Evolutionary conservation across 2,888 invertebrate genomes (phyloP), one percentile per base, ranked within the genome.

Genomic region (Dysmachus trigonus): DNA sequence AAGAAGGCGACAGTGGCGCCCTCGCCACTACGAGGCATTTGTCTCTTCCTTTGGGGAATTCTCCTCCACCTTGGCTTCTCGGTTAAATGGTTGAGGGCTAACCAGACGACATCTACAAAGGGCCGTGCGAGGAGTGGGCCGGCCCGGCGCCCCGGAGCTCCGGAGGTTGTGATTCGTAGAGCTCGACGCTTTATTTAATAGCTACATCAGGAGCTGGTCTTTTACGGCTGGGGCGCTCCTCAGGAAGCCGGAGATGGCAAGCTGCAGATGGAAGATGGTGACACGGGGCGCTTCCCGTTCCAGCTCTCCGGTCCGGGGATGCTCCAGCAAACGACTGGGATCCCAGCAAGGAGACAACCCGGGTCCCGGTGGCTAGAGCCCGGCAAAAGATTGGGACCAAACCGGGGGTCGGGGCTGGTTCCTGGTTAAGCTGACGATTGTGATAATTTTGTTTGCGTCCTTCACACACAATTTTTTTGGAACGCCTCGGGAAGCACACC

Each of bases 381-480:
- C 51, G 27, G 74, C 51, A 51, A 76, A 86, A 62, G 83, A 71
- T 53, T 86, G 86, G 76, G 81, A 53, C 27, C n/a, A n/a, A n/a
- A n/a, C n/a, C n/a, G n/a, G n/a, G 47, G 18, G 47, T 1, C 31
- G 73, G 74, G 73, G 53, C 83, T 83, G 82, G 38, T 41, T 41
- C 38, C 86, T 86, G 86, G 86, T 86, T 86, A 86, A 86, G 62
- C 83, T 84, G 84, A 86, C 86, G 77, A 86, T 86, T 86, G 86
- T 84, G 86, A 77, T 86, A 86, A 86, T 86, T 86, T 84, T 85
- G 79, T 86, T 86, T 85, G 86, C 71, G 81, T 86, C 85, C 79
- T 86, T 86, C 79, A 83, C 86, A 85, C 85, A 62, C 84, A 72
- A 85, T 47, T 71, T 86, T 76, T 86, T 86, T 8, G 74, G 74